A percentile compares a stretch with the other conserved stretches of the same genome.
Evolutionary conservation across 2,113 vertebrate genomes (phyloP).

Genomic region (Dolichallabes microphthalmus): DNA sequence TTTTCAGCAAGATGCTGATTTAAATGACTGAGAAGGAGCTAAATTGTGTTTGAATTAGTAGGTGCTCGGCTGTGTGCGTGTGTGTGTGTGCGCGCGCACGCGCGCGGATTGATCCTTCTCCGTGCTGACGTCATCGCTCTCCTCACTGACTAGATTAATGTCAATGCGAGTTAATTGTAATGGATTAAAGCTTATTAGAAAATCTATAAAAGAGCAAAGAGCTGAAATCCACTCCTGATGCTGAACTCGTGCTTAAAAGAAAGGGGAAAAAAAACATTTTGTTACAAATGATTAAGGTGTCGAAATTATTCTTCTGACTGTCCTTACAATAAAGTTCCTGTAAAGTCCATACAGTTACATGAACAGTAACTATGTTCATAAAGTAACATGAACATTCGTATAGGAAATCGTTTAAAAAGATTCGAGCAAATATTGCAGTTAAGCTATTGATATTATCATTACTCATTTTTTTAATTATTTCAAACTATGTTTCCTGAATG

Average conservation of each 20-base stretch:
- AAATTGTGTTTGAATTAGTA: neutral
- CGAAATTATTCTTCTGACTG: neutral
- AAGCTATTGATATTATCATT: neutral
- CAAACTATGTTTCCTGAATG: neutral
- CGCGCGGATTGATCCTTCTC: constrained; percentile 12
- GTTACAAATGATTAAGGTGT: neutral
- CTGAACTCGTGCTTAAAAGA: neutral
- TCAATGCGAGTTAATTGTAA: constrained; percentile 15
- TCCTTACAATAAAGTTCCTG: neutral
- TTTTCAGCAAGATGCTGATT: neutral
- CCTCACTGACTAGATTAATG: constrained; percentile 25
- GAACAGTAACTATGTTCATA: too few relatives aligned
- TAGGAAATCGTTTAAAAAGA: too few relatives aligned
- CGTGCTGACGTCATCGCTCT: constrained; percentile 1
- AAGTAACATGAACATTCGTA: too few relatives aligned
- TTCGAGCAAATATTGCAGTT: too few relatives aligned
- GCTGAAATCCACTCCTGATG: constrained; percentile 3
- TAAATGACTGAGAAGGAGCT: neutral
- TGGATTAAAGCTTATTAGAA: constrained; percentile 23
- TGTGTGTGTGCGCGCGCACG: neutral
- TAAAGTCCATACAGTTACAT: too few relatives aligned
- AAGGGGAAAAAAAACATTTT: neutral
- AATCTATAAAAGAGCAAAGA: neutral
- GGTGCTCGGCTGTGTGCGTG: neutral
- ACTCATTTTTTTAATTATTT: neutral